These are phyloP conservation scores for Ptiloglossa arizonensis DNA, from an alignment of 1,140 invertebrate species.

Conservation along the genomic window DNA sequence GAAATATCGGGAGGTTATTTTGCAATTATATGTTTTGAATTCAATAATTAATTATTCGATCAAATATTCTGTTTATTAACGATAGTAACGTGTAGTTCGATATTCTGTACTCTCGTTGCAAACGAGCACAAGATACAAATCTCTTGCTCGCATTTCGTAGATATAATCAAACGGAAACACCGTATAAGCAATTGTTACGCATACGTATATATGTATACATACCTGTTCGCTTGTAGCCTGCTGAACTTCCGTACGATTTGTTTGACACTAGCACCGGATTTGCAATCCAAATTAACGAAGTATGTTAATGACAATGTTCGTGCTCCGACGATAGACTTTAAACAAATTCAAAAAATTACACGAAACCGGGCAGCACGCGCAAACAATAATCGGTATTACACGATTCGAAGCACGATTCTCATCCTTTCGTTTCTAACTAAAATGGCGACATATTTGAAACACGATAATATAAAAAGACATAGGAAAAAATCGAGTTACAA, in stretches of 20 bases:
- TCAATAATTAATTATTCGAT: neutral
- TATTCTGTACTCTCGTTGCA: neutral
- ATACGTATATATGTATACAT: neutral
- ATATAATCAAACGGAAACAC: constrained; percentile 42
- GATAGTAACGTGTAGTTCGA: neutral
- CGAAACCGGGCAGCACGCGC: neutral
- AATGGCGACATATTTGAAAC: too few species aligned
- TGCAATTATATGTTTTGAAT: neutral
- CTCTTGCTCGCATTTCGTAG: constrained; percentile 22
- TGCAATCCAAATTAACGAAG: constrained; percentile 34
- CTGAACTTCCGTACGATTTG: constrained; percentile 19
- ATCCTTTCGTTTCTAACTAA: too few species aligned
- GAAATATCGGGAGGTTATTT: neutral
- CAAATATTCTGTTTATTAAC: too few species aligned
- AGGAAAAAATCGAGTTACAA: too few species aligned
- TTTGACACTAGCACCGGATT: constrained; percentile 21
- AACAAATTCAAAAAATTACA: neutral
- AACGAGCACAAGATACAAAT: constrained; percentile 30
- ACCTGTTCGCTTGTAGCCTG: neutral
- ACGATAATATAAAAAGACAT: too few species aligned
- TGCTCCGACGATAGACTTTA: constrained; percentile 13
- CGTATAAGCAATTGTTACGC: constrained; percentile 28
- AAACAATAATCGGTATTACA: neutral
- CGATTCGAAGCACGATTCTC: neutral
- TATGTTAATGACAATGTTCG: constrained; percentile 5